Percentiles rank a stretch among this genome's conserved stretches.
These are phyloP conservation scores for Ethmia dodecea DNA, from an alignment of 2,888 invertebrate genomes.

Conservation along the genomic window DNA sequence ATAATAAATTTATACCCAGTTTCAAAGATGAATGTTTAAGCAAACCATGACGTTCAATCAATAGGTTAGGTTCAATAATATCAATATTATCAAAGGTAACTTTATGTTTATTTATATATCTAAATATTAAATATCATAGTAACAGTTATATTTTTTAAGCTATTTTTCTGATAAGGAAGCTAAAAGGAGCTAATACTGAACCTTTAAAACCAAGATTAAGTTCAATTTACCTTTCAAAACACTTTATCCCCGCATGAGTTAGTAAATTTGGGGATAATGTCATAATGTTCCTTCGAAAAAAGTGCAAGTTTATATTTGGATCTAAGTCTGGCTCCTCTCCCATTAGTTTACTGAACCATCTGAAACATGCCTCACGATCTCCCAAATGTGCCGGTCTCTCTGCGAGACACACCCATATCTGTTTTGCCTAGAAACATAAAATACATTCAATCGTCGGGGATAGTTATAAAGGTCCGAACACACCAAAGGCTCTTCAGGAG, in stretches of 20 bases:
- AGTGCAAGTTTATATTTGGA: constrained; percentile 96
- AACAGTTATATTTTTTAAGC: too few relatives aligned
- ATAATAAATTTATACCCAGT: neutral
- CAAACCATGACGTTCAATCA: too few relatives aligned
- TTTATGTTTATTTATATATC: too few relatives aligned
- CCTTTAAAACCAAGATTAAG: neutral
- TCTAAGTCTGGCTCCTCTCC: constrained; percentile 98
- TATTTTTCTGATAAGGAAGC: too few relatives aligned
- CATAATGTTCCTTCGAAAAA: constrained; percentile 96
- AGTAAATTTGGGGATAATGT: constrained; percentile 93
- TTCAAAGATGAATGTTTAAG: too few relatives aligned
- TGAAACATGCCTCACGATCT: constrained; percentile 97
- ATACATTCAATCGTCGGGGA: too few relatives aligned
- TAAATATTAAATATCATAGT: too few relatives aligned
- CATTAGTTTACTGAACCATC: constrained; percentile 98
- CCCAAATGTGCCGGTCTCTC: constrained; percentile 94
- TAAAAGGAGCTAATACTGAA: too few relatives aligned
- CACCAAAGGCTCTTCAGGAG: too few relatives aligned
- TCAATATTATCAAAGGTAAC: too few relatives aligned
- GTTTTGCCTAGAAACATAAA: constrained; percentile 87
- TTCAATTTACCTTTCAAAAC: constrained; percentile 79
- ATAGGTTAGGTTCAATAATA: too few relatives aligned
- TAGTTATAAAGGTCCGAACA: too few relatives aligned
- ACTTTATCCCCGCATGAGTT: constrained; percentile 97
- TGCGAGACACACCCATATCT: constrained; percentile 97